These are phyloP conservation scores for Tetheella fluctuosa DNA, from an alignment of 2,888 invertebrate genomes.

Conservation along the genomic window DNA sequence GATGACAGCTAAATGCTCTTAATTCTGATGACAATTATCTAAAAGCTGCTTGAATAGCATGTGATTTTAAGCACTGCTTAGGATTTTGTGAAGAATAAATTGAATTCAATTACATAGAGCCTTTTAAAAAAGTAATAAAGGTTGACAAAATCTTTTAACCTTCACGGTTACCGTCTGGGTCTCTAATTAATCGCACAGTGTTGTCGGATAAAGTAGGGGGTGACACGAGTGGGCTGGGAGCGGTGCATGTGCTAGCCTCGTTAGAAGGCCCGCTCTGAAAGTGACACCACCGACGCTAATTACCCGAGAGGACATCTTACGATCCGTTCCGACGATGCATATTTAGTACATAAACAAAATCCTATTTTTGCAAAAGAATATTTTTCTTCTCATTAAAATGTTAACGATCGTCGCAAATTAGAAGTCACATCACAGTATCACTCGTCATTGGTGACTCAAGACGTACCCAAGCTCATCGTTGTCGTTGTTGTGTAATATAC, in stretches of 20 bases:
- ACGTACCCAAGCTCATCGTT: neutral
- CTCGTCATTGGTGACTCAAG: neutral
- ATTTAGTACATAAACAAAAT: constrained; percentile 36
- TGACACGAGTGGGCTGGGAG: constrained; percentile 28
- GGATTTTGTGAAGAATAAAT: too few relatives aligned
- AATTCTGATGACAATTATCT: too few relatives aligned
- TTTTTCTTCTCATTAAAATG: neutral
- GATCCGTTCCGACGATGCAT: constrained; percentile 39
- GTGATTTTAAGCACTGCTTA: too few relatives aligned
- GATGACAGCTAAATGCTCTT: too few relatives aligned
- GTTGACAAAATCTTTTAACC: neutral
- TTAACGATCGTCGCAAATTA: neutral
- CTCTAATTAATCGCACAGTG: constrained; percentile 60
- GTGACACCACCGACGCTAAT: constrained; percentile 77
- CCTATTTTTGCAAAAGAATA: neutral
- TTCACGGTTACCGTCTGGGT: neutral
- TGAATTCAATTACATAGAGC: too few relatives aligned
- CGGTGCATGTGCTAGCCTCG: constrained; percentile 60
- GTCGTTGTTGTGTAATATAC: neutral
- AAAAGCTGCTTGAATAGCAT: too few relatives aligned
- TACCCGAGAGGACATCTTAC: constrained; percentile 67
- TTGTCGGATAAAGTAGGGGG: constrained; percentile 38
- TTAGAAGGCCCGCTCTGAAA: constrained; percentile 74
- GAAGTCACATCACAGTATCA: neutral
- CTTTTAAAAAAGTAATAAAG: neutral